Evolutionary conservation across 2,888 invertebrate genomes (phyloP), one percentile per base, ranked within the genome.

Genomic region (Diaphora mendica): DNA sequence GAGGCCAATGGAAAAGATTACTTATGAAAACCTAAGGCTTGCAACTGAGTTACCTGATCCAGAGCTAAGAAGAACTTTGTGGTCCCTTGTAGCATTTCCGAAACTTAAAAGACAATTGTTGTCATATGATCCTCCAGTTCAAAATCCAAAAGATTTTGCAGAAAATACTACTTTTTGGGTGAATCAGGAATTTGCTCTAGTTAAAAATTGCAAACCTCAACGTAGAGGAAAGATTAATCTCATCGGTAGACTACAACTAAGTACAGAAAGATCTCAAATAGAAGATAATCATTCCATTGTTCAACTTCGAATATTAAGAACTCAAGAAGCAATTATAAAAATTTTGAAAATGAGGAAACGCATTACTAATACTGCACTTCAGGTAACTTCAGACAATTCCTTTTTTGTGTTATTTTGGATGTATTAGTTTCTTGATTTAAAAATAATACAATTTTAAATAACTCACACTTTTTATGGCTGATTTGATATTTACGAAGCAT

Each of bases 271-370:
- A 83, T 99, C 98, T 82, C 98, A 99, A 93, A 97, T 99, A 90
- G 99, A 99, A 94, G 99, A 99, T 92, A 99, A 99, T 94, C 99
- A 99, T 94, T 99, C 99, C 74, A 99, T 99, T 90, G 99, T 99
- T 79, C 99, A 99, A 92, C 96, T 99, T 72, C 97, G 99, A 90
- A 99, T 99, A 92, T 96, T 99, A 83, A 96, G 99, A 87, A 97
- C 97, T 26, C 97, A 99, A 97, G 99, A 99, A 96, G 99, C 99
- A 42, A 99, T 99, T 80, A 99, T 99, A 82, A 99, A 99, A 96
- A 99, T 99, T 79, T 96, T 99, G 94, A 99, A 99, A 95, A 99
- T 99, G 98, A 96, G 99, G 78, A 99, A 99, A 92, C 97, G 97
- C 78, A 98, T 99, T 79, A 98, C 98, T 68, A 99, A 99, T 93